Percentiles rank a stretch among this genome's conserved stretches.
Evolutionary conservation across 2,113 vertebrate species (phyloP).

Genomic region (Sebastes schlegelii): DNA sequence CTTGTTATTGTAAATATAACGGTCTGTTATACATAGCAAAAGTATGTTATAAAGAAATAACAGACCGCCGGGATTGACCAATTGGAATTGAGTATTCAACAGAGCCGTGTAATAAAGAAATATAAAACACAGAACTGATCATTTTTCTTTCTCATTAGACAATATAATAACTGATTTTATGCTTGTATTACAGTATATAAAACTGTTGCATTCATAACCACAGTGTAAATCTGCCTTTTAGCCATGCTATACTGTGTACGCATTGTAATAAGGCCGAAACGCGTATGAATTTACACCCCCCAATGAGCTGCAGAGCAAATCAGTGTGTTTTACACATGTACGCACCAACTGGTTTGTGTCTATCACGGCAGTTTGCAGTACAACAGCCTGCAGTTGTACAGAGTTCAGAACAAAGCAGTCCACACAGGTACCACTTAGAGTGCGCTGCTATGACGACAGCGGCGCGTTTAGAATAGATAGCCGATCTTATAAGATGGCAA

Average conservation of each 20-base stretch:
- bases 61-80: too few species aligned
- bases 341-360: constrained; percentile 9
- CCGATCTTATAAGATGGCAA: constrained; percentile 58
- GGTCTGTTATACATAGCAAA: too few species aligned
- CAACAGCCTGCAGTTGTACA: neutral
- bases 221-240: neutral
- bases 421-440: constrained; percentile 70
- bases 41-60: too few species aligned
- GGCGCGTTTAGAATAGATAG: constrained; percentile 69
- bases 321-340: constrained; percentile 5
- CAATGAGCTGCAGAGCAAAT: constrained; percentile 18
- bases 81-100: too few species aligned
- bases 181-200: neutral
- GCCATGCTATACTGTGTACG: neutral
- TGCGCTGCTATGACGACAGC: constrained; percentile 75
- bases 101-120: neutral
- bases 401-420: constrained; percentile 41
- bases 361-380: neutral
- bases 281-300: neutral
- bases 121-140: neutral
- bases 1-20: too few species aligned
- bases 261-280: neutral
- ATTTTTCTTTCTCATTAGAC: neutral
- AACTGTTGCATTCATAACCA: neutral
- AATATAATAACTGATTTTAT: neutral